Base-by-base conservation (phyloP, 2,888 invertebrate species). In the Pheosia gnoma region DNA sequence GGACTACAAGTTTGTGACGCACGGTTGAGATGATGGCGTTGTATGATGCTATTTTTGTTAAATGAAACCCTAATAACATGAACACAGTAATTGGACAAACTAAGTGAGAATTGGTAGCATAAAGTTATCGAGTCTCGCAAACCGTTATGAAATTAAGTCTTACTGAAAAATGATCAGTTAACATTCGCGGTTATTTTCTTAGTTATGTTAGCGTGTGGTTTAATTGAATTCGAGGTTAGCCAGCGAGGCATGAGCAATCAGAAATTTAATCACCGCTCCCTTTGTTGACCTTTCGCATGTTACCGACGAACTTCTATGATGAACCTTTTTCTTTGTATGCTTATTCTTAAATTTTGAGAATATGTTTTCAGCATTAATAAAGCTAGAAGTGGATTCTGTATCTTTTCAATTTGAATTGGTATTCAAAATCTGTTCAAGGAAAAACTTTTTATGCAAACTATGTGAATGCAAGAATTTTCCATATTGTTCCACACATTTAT, bases 21-120 rank as follows among this genome's bases (percentile, higher is more conserved):
- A 76, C 70, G 62, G 65, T 63, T 71, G 61, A 70, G 69, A 74
- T 66, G 60, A 71, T 70, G 68, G 69, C 69, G 66, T 75, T 78
- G 74, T 81, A 83, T 79, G 85, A 87, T 86, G 85, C 84, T 84
- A 82, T 84, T 81, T 67, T 67, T 60, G 70, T 67, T 72, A 63
- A 75, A 65, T 60, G 49, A 52, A 43, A 39, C 54, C 38, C 25
- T 38, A 11, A n/a, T 37, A 54, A 38, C 9, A 4, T 4, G 3
- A 5, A 54, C 11, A 25, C 9, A 25, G n/a, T n/a, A 7, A 25
- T 41, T 41, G 5, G 7, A 39, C n/a, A n/a, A 38, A 3, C 13
- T 41, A 13, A 13, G 41, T 56, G 25, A 36, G 53, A 37, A 47
- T 37, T 37, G 9, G 37, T 37, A 9, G 9, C 13, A 36, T 9